These are phyloP conservation scores for Suricata suricatta DNA, from an alignment of 2,113 vertebrate genomes.

Conservation along the genomic window DNA sequence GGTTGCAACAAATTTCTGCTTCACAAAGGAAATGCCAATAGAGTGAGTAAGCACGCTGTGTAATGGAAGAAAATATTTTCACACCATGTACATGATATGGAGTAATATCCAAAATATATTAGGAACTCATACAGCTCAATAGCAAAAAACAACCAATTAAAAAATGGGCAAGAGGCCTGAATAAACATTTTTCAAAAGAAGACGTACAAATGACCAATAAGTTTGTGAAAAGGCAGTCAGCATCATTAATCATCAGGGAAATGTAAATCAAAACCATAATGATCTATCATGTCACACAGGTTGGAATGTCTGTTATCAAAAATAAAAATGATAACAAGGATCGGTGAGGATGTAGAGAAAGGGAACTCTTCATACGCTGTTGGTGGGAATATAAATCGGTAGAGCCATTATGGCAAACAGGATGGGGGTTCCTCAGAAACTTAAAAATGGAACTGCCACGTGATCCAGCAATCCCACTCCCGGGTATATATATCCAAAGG, in stretches of 20 bases:
- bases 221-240: not conserved
- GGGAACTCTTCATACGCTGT: too few species aligned
- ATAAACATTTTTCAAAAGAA: not conserved
- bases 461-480: not conserved
- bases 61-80: not conserved
- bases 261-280: not conserved
- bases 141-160: not conserved
- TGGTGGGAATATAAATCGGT: not conserved
- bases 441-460: not conserved
- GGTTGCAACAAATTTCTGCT: not conserved
- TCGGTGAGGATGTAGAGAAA: not conserved
- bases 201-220: not conserved
- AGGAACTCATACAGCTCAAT: not conserved
- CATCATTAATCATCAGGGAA: not conserved
- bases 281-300: not conserved
- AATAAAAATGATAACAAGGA: not conserved
- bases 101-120: not conserved
- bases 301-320: not conserved
- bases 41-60: not conserved
- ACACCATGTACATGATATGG: not conserved
- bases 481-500: not conserved
- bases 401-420: not conserved
- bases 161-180: not conserved
- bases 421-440: not conserved
- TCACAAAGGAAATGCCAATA: not conserved